A percentile compares a stretch with the other conserved stretches of the same genome.
phyloP scores from a whole-genome alignment of 2,113 vertebrate species.

The Halcyon senegalensis region DNA sequence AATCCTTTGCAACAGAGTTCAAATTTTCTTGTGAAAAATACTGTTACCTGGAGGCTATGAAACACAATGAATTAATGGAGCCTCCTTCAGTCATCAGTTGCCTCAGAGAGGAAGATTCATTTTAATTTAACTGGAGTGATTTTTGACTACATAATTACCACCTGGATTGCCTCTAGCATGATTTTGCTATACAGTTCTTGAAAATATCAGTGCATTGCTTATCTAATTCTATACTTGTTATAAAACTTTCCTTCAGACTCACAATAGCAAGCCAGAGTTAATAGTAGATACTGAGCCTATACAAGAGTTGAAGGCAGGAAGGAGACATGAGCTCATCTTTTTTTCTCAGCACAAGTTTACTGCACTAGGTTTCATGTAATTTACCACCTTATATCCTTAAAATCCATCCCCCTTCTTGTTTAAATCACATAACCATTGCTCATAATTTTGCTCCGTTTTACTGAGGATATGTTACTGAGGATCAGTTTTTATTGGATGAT shows the following conservation, averaged over 20 bases:
- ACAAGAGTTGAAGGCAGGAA: background rate
- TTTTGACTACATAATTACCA: constrained; percentile 61
- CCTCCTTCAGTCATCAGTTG: background rate
- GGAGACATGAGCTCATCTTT: background rate
- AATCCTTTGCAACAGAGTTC: background rate
- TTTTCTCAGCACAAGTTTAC: background rate
- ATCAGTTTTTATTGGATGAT: background rate
- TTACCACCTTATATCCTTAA: background rate
- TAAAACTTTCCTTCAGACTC: constrained; percentile 19
- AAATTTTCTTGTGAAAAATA: background rate
- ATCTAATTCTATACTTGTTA: background rate
- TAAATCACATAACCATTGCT: background rate
- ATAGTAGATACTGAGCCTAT: background rate
- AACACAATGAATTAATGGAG: background rate
- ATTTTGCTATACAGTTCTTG: background rate
- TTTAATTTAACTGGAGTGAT: constrained; percentile 40
- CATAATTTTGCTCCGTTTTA: background rate
- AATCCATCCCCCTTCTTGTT: background rate
- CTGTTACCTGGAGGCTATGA: background rate
- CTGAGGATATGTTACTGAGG: background rate
- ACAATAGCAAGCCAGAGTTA: constrained; percentile 5
- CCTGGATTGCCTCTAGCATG: background rate
- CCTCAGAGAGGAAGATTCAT: background rate
- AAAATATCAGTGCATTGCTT: background rate
- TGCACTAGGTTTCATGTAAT: background rate